A percentile compares a stretch with the other conserved stretches of the same genome.
Evolutionary conservation across 2,888 invertebrate genomes (phyloP).

Genomic region (Mongoloraphidia duomilia): DNA sequence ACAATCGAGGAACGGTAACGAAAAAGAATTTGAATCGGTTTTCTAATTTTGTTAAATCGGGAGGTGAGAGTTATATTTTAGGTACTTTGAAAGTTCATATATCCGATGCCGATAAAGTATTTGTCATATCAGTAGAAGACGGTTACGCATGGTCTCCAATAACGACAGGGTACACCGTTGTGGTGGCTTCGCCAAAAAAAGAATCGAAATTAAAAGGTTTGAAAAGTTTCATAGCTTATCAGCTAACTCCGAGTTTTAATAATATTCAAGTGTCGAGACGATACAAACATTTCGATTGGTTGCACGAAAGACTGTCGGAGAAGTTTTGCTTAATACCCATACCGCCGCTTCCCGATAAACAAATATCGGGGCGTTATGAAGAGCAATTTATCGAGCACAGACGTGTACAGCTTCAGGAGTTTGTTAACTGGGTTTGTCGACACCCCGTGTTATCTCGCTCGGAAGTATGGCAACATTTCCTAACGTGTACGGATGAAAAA

Average conservation of each 20-base stretch:
- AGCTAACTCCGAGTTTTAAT: conserved; percentile 87
- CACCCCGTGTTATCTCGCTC: conserved; percentile 88
- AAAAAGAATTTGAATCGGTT: conserved; percentile 66
- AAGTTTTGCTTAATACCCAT: conserved; percentile 92
- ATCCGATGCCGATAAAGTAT: conserved; percentile 55
- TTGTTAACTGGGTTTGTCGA: conserved; percentile 91
- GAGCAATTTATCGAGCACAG: conserved; percentile 94
- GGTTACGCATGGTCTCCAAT: conserved; percentile 68
- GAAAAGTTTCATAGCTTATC: conserved; percentile 95
- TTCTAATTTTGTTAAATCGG: conserved; percentile 80
- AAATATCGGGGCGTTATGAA: conserved; percentile 93
- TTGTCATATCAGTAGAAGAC: conserved; percentile 53
- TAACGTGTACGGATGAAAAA: conserved; percentile 94
- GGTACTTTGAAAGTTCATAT: conserved; percentile 56
- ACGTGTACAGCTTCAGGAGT: conserved; percentile 85
- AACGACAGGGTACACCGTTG: conserved; percentile 62
- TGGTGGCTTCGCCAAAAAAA: conserved; percentile 90
- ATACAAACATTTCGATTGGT: conserved; percentile 99
- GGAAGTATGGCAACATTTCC: conserved; percentile 93
- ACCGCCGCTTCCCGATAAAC: conserved; percentile 95
- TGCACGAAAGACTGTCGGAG: conserved; percentile 83
- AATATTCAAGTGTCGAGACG: conserved; percentile 85
- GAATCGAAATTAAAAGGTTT: conserved; percentile 94
- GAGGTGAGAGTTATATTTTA: conserved; percentile 78
- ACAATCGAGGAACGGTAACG: conserved; percentile 47